Evolutionary conservation across 2,113 vertebrate species (phyloP), one percentile per base, ranked within the genome.

Genomic region (Rhizomys pruinosus): DNA sequence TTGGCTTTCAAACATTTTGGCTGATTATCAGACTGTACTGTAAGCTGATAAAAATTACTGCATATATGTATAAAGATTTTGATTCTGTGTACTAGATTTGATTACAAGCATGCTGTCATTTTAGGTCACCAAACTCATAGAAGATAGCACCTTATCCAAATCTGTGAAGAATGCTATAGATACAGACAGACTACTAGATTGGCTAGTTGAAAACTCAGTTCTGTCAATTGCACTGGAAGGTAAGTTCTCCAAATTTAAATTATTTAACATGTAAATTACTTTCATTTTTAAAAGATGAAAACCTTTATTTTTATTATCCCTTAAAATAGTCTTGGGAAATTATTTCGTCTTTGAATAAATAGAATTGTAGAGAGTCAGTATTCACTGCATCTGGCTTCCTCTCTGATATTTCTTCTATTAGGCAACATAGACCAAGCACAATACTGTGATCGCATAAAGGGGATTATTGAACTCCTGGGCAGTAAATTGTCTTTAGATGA

Each of bases 401-500:
- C 44, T 96, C 3, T 77, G 44, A 22, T 89, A 37, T 95, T 92
- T 96, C 64, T 85, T 97, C 66, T 98, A 27, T 23, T 97, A 99
- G 99, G 99, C 91, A 99, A 99, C 95, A 99, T 99, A 98, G 99
- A 99, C 97, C 99, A 99, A 97, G 99, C 99, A 0, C 99, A 99
- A 79, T 99, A 99, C 97, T 99, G 99, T 98, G 99, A 99, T 97
- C 99, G 99, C 93, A 99, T 99, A 97, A 99, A 99, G 98, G 99
- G 99, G 98, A 99, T 99, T 97, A 99, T 99, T 98, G 99, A 99
- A 97, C 98, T 99, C 73, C 98, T 99, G 96, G 99, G 99, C 91
- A 99, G 99, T 98, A 99, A 99, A 98, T 98, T 99, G 47, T 99
- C 99, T 23, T 97, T 99, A 97, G 99, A 99, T 81, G 99, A 99